These are phyloP conservation scores for Schizopygopsis pylzovi DNA, from an alignment of 2,797 vertebrate species.

Conservation along the genomic window DNA sequence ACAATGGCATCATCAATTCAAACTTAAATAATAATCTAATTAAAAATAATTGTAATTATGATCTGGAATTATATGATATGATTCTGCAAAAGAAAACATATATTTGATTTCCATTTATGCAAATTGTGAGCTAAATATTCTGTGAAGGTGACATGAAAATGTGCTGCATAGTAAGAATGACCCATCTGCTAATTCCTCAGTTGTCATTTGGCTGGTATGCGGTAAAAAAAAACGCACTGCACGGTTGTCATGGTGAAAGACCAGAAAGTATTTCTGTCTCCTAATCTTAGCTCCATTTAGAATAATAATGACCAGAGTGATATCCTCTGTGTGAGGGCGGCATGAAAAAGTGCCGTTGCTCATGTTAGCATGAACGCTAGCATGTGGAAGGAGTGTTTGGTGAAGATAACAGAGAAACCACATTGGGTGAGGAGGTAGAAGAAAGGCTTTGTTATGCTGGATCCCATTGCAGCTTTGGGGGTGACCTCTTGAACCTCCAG, in stretches of 20 bases:
- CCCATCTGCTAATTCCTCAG: constrained; percentile 9
- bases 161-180: background rate
- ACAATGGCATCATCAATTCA: background rate
- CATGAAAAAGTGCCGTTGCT: constrained; percentile 65
- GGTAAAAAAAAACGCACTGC: background rate
- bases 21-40: background rate
- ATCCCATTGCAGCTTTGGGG: constrained; percentile 74
- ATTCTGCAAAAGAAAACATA: background rate
- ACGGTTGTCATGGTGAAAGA: constrained; percentile 66
- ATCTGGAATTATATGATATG: too few species aligned
- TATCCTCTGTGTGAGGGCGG: constrained; percentile 50
- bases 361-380: constrained; percentile 55
- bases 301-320: constrained; percentile 69
- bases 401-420: constrained; percentile 69
- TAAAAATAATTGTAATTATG: background rate
- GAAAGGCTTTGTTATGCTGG: constrained; percentile 69
- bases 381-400: constrained; percentile 70
- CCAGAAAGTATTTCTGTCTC: constrained; percentile 56
- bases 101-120: background rate
- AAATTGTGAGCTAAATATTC: background rate
- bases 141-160: background rate
- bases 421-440: constrained; percentile 61
- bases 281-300: constrained; percentile 65
- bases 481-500: constrained; percentile 67
- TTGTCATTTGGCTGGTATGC: background rate